Evolutionary conservation across 1,140 invertebrate species (phyloP), one percentile per base, ranked within the genome.

Genomic region (Linepithema humile): DNA sequence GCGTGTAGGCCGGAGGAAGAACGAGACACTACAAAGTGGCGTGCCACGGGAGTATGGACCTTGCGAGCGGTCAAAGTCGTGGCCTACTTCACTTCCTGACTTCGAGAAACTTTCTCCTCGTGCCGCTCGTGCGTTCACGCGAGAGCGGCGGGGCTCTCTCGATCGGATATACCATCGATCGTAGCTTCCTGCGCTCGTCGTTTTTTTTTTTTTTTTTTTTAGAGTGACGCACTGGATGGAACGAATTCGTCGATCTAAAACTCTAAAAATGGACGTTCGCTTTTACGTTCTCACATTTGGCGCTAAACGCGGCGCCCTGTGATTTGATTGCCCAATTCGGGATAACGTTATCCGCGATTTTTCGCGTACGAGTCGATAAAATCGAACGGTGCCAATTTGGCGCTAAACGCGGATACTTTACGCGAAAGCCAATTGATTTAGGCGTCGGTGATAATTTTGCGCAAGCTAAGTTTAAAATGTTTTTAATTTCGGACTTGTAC

Each of bases 11-110:
- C 48, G 75, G 48, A 55, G 64, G 32, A 69, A 48, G 35, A 55
- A 80, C 48, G 67, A 70, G 72, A 82, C 83, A 84, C 57, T 53
- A 84, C 57, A 55, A 85, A 87, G 77, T 87, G 48, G 84, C 74
- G 64, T 88, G 82, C 72, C 84, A 84, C 62, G 84, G 85, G 89
- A 83, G 91, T 93, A 91, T 93, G 92, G 94, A 94, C 94, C 94
- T 94, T 94, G 94, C 87, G 92, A 92, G 91, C 94, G 93, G 93
- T 94, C 93, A 94, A 94, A 94, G 94, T 94, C 94, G 92, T 94
- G 93, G 91, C 93, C 94, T 93, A 94, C 94, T 94, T 94, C 89
- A 93, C 91, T 92, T 93, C 92, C 92, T 92, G 92, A 89, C 91
- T 89, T 90, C 85, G 89, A 80, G 75, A 74, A 93, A 94, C 94